phyloP scores from a whole-genome alignment of 2,888 invertebrate species.

The Idaea straminata region DNA sequence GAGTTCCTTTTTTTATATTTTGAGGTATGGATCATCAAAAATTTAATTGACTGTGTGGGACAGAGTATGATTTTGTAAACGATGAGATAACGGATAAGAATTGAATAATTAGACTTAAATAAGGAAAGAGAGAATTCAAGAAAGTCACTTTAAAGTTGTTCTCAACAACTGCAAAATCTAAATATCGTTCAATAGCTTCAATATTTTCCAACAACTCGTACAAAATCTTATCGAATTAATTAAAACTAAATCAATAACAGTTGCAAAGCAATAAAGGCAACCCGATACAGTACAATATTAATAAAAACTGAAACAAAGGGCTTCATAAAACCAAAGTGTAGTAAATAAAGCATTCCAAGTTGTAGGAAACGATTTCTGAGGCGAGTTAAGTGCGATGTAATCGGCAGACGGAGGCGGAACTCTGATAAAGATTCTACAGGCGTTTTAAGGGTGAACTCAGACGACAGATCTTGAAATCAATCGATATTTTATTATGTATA shows the following conservation, averaged over 20 bases:
- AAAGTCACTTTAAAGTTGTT: neutral
- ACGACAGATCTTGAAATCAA: neutral
- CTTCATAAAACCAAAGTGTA: slow-evolving; percentile 19
- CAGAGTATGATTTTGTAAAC: too few species aligned
- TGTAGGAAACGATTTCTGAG: slow-evolving; percentile 40
- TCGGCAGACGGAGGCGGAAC: slow-evolving; percentile 35
- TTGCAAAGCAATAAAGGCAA: slow-evolving; percentile 13
- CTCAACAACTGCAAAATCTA: neutral
- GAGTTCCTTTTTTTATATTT: too few species aligned
- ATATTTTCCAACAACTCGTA: slow-evolving; percentile 11
- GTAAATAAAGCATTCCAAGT: slow-evolving; percentile 34
- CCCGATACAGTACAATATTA: slow-evolving; percentile 14
- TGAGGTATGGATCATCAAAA: too few species aligned
- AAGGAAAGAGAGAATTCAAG: neutral
- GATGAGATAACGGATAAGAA: too few species aligned
- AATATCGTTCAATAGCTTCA: neutral
- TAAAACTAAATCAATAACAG: slow-evolving; percentile 19
- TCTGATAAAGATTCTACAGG: slow-evolving; percentile 23
- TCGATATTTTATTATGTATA: neutral
- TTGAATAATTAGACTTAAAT: too few species aligned
- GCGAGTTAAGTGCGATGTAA: slow-evolving; percentile 48
- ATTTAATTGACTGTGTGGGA: too few species aligned
- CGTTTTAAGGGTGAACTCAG: slow-evolving; percentile 3
- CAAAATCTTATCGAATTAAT: slow-evolving; percentile 22
- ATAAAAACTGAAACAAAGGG: slow-evolving; percentile 12